Percentiles rank a stretch among this genome's conserved stretches.
phyloP scores from a whole-genome alignment of 2,888 invertebrate genomes.

The Phlogophora meticulosa region DNA sequence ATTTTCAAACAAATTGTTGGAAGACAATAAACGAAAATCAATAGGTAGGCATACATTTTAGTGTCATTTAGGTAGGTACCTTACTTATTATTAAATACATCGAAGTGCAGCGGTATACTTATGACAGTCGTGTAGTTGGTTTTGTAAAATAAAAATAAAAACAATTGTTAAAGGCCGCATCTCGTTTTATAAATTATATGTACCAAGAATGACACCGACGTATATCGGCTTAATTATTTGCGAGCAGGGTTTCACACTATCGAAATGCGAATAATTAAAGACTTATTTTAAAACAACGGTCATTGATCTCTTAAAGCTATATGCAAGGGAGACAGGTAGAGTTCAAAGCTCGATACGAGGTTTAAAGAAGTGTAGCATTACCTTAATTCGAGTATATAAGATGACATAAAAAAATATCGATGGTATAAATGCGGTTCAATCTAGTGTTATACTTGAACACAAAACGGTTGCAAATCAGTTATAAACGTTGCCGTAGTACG shows the following conservation, averaged over 20 bases:
- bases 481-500: background rate
- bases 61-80: conserved; percentile 28
- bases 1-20: conserved; percentile 42
- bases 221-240: conserved; percentile 24
- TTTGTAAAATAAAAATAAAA: background rate
- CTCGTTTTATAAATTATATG: conserved; percentile 9
- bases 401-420: background rate
- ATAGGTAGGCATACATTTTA: conserved; percentile 2
- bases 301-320: conserved; percentile 5
- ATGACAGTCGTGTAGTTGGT: conserved; percentile 5
- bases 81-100: background rate
- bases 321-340: background rate
- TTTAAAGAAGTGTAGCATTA: background rate
- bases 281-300: conserved; percentile 21
- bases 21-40: conserved; percentile 48
- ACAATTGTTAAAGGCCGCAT: background rate
- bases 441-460: background rate
- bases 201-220: conserved; percentile 31
- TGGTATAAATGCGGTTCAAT: background rate
- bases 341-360: background rate
- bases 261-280: conserved; percentile 27
- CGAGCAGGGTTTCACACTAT: conserved; percentile 45
- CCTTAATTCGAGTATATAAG: background rate
- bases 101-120: background rate
- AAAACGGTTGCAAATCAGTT: background rate